Evolutionary conservation across 37 sponge, comb jelly and placozoan genomes (phyloP), one percentile per base, ranked within the genome.

Genomic region (Tethya wilhelma): DNA sequence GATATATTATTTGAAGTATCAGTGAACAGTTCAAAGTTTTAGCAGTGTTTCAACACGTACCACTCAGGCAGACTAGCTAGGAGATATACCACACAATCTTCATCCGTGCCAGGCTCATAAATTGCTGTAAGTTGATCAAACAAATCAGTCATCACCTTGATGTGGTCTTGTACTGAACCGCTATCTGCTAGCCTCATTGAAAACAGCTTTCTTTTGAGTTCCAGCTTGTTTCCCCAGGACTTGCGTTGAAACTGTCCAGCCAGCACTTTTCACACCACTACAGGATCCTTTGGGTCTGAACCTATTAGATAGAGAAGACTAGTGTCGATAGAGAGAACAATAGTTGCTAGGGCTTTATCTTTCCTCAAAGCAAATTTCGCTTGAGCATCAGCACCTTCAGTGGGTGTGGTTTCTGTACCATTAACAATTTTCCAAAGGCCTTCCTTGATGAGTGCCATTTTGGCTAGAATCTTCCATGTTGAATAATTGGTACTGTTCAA

Each of bases 61-160:
- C 55, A 69, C 67, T 86, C 79, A 6, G 86, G 86, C 39, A 86
- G 43, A 32, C 80, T 86, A 30, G 86, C 74, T 30, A 86, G 73
- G 42, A 86, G 74, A 40, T 87, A 64, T 17, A 87, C 82, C 28
- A 86, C 87, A 19, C 44, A 38, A 56, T 86, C 80, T 57, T 86
- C 80, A 6, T 79, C 87, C 28, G 42, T 44, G 25, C 79, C 72
- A 23, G 41, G 32, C 14, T 67, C 71, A 29, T 81, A 66, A 22
- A 73, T 62, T 6, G 72, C 87, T 46, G 87, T 29, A 12, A 86
- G 67, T 44, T 71, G 81, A 63, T 78, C 79, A 49, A 60, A 84
- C 26, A 85, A 26, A 58, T 85, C 78, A 22, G 86, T 85, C 72
- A 85, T 75, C 2, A 45, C 26, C 29, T 75, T 79, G 42, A 87